Conservation (phyloP, 2,888 invertebrate species). For the Bhutanitis thaidina region DNA sequence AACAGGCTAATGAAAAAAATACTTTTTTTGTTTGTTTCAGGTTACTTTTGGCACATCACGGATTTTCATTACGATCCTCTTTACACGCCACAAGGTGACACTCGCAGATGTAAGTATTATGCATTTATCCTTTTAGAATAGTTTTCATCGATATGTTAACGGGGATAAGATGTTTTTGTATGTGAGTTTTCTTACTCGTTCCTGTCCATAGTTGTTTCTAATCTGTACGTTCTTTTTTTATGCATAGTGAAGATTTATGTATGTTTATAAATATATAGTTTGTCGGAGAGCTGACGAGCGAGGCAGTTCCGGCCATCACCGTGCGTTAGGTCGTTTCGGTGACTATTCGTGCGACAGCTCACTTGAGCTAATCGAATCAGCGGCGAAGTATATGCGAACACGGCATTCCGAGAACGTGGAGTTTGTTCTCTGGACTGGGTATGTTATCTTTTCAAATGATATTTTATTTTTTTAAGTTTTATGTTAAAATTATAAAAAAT, state of each 20-base stretch:
- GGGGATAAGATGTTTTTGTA: too few relatives aligned
- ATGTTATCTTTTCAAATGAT: constrained; percentile 57
- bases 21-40: constrained; percentile 81
- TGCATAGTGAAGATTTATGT: too few relatives aligned
- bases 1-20: too few relatives aligned
- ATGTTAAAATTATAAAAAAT: too few relatives aligned
- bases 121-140: not conserved
- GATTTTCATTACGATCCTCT: constrained; percentile 94
- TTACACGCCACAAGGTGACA: constrained; percentile 88
- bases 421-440: constrained; percentile 97
- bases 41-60: constrained; percentile 97
- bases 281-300: constrained; percentile 83
- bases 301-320: constrained; percentile 76
- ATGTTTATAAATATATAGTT: constrained; percentile 44
- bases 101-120: constrained; percentile 85
- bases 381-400: constrained; percentile 91
- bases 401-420: constrained; percentile 92
- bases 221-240: too few relatives aligned
- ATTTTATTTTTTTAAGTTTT: too few relatives aligned
- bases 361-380: constrained; percentile 92
- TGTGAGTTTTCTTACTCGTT: too few relatives aligned
- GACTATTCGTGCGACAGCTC: constrained; percentile 91
- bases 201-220: too few relatives aligned
- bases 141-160: not conserved
- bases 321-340: constrained; percentile 81